These are phyloP conservation scores for Semotilus atromaculatus DNA, from an alignment of 2,797 vertebrate species.

Conservation along the genomic window DNA sequence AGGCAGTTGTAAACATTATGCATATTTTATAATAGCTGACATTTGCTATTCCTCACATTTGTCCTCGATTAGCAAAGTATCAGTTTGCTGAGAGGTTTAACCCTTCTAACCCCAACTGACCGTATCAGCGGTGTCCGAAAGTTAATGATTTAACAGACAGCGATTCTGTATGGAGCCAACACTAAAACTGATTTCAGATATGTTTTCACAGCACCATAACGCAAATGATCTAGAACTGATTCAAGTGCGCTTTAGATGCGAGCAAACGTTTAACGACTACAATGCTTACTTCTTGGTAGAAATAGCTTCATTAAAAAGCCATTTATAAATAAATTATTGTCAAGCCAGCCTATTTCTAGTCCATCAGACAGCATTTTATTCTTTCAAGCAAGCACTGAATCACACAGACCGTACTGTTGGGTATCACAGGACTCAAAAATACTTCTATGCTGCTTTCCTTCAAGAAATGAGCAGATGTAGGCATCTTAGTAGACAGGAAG, in stretches of 20 bases:
- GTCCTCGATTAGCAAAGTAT: neutral
- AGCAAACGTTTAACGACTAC: neutral
- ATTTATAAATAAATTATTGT: neutral
- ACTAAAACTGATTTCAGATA: neutral
- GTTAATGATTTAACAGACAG: neutral
- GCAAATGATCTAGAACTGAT: neutral
- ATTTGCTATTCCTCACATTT: constrained; percentile 5
- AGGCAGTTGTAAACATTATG: constrained; percentile 27
- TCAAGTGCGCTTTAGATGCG: neutral
- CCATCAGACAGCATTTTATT: neutral
- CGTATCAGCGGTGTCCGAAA: too few relatives aligned
- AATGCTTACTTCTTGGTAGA: neutral
- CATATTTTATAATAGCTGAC: constrained; percentile 9
- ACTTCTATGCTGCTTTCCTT: neutral
- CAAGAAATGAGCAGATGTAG: neutral
- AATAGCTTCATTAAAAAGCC: neutral
- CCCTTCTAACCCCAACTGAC: neutral
- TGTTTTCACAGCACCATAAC: neutral
- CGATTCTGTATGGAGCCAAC: neutral
- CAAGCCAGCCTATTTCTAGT: neutral
- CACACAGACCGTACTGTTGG: neutral
- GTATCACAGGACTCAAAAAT: neutral
- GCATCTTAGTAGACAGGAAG: constrained; percentile 1
- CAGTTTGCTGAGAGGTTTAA: neutral
- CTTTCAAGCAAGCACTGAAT: neutral